phyloP scores from a whole-genome alignment of 2,113 vertebrate genomes.

The Rhinogobius similis region DNA sequence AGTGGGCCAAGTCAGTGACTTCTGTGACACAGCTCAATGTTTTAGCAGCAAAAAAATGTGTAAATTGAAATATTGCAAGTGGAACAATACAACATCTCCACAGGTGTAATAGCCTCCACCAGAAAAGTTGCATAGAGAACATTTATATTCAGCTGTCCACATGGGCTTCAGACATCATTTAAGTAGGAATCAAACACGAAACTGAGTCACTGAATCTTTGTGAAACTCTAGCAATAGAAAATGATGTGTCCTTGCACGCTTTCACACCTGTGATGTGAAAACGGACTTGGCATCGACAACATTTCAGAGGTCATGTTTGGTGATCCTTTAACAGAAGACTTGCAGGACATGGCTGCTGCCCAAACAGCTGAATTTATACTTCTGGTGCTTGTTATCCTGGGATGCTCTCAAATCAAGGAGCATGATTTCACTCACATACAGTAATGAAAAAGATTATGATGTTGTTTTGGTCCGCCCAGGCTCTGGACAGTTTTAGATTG shows the following conservation, averaged over 20 bases:
- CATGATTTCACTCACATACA: conserved; percentile 78
- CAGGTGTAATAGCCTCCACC: too few species aligned
- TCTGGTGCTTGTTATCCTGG: conserved; percentile 79
- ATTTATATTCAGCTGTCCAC: conserved; percentile 34
- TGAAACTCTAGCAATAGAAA: conserved; percentile 26
- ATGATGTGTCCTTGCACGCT: conserved; percentile 48
- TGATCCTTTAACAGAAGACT: conserved; percentile 69
- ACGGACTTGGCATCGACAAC: conserved; percentile 64
- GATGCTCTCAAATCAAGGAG: conserved; percentile 76
- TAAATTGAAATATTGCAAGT: too few species aligned
- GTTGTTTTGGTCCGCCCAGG: conserved; percentile 58
- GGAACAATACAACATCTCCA: too few species aligned
- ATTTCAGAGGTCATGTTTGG: conserved; percentile 73
- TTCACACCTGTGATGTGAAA: conserved; percentile 78
- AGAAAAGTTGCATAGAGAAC: too few species aligned
- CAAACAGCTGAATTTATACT: conserved; percentile 80
- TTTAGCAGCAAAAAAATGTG: too few species aligned
- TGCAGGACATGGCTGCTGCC: conserved; percentile 77
- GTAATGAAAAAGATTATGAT: conserved; percentile 68
- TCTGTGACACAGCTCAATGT: too few species aligned
- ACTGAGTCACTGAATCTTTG: conserved; percentile 18
- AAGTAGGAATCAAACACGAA: conserved; percentile 33
- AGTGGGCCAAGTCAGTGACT: too few species aligned
- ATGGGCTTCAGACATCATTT: conserved; percentile 51
- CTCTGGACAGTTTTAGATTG: conserved; percentile 64